Evolutionary conservation across 2,797 vertebrate genomes (phyloP).

Genomic region (Enteromius treurensis): DNA sequence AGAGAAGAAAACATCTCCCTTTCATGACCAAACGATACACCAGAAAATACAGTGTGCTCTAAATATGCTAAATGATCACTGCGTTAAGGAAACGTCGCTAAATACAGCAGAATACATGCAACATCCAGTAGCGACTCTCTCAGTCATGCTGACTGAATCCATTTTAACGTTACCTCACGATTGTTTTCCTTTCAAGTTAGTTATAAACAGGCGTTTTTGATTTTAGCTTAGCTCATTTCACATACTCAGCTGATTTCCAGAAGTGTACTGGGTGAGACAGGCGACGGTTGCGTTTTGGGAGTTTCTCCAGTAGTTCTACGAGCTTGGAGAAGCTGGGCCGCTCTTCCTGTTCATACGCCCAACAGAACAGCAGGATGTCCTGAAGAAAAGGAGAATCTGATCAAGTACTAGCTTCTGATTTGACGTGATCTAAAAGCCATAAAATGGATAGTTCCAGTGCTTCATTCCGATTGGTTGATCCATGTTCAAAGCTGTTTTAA

Average conservation of each 20-base stretch:
- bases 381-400: constrained; percentile 60
- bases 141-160: constrained; percentile 25
- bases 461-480: not conserved
- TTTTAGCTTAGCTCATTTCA: constrained; percentile 77
- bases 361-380: constrained; percentile 98
- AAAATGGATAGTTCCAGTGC: not conserved
- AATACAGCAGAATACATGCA: constrained; percentile 47
- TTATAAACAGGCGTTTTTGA: constrained; percentile 23
- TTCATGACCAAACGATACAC: constrained; percentile 68
- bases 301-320: constrained; percentile 98
- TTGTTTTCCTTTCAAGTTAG: constrained; percentile 57
- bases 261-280: constrained; percentile 99
- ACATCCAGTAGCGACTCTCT: constrained; percentile 29
- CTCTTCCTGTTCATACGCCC: constrained; percentile 94
- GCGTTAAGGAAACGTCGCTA: constrained; percentile 55
- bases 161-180: constrained; percentile 30
- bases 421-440: not conserved
- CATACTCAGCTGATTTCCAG: constrained; percentile 99
- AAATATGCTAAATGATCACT: constrained; percentile 65
- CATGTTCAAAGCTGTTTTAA: not conserved
- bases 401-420: not conserved
- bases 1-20: constrained; percentile 57
- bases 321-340: constrained; percentile 97
- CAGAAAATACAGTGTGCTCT: constrained; percentile 70
- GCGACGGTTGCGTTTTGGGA: constrained; percentile 98